These are phyloP conservation scores for Hemibagrus wyckioides DNA, from an alignment of 2,113 vertebrate species.

Conservation along the genomic window DNA sequence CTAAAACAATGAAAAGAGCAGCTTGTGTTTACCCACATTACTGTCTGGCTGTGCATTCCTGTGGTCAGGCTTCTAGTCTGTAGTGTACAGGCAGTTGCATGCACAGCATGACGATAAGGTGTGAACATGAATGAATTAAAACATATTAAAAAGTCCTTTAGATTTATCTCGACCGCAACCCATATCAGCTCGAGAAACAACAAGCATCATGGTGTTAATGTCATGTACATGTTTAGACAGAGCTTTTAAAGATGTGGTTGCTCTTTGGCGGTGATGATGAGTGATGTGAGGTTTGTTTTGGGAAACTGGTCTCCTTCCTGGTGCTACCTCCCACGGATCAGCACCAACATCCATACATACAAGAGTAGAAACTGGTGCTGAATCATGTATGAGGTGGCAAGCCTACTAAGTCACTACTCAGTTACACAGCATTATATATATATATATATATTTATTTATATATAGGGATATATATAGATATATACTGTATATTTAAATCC, in stretches of 20 bases:
- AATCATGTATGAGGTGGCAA: background rate
- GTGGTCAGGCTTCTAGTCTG: slow-evolving; percentile 36
- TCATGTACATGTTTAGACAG: background rate
- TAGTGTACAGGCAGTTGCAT: slow-evolving; percentile 26
- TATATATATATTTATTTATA: too few relatives aligned
- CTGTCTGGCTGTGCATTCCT: slow-evolving; percentile 39
- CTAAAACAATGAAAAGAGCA: background rate
- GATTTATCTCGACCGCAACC: background rate
- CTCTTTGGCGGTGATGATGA: background rate
- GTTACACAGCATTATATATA: background rate
- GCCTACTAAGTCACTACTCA: background rate
- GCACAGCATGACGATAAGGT: slow-evolving; percentile 22
- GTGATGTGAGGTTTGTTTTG: background rate
- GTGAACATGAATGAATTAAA: background rate
- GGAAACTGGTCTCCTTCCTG: background rate
- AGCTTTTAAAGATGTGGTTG: background rate
- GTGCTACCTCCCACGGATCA: background rate
- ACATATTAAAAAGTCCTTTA: background rate
- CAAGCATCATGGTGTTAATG: background rate
- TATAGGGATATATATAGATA: too few relatives aligned
- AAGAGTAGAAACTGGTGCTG: background rate
- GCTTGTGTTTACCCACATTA: slow-evolving; percentile 22
- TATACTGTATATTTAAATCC: background rate
- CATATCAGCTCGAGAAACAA: background rate
- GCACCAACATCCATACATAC: too few relatives aligned